Base-by-base conservation (phyloP, 2,113 vertebrate genomes). In the Cavia aperea region DNA sequence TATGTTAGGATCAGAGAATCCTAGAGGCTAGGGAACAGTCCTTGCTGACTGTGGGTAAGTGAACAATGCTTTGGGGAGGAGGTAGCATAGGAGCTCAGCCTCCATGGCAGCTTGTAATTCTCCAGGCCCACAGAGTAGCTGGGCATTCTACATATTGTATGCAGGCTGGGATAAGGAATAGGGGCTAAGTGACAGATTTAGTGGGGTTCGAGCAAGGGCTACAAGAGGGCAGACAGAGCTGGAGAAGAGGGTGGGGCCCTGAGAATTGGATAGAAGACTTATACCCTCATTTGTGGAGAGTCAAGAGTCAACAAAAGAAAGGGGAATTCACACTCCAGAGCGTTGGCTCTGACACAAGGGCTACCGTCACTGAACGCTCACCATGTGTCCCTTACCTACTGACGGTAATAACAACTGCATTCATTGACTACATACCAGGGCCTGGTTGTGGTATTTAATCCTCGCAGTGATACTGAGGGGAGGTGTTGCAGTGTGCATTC, bases 301-400 rank as follows among this genome's bases (percentile, higher is more conserved):
- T 90, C 33, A 66, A 49, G 81, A 85, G 77, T 54, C 1, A 15
- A 43, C 43, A 24, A 70, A 83, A 72, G 16, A 12, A 31, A 70
- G 77, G 58, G 51, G 60, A 86, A 78, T 9, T 65, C 0, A 1
- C 0, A 36, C 63, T 78, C 75, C 68, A 43, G 66, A 88, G 63
- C 2, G 2, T 56, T 14, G 78, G 78, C 90, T 92, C 92, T 86
- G 79, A 93, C 39, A 77, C 86, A 89, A 94, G 94, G 93, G 93
- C 88, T 89, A 23, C 73, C 31, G 16, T 62, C 29, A 39, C 72
- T 7, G 10, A 92, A 81, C 5, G 73, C 73, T 92, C 82, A 39
- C 82, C 1, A 1, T 6, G 88, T 82, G 93, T 83, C 87, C 91
- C 0, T 6, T 33, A 56, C 81, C 66, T 81, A 83, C 88, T 60